Evolutionary conservation across 2,113 vertebrate genomes (phyloP).

Genomic region (Rhinoptilus africanus): DNA sequence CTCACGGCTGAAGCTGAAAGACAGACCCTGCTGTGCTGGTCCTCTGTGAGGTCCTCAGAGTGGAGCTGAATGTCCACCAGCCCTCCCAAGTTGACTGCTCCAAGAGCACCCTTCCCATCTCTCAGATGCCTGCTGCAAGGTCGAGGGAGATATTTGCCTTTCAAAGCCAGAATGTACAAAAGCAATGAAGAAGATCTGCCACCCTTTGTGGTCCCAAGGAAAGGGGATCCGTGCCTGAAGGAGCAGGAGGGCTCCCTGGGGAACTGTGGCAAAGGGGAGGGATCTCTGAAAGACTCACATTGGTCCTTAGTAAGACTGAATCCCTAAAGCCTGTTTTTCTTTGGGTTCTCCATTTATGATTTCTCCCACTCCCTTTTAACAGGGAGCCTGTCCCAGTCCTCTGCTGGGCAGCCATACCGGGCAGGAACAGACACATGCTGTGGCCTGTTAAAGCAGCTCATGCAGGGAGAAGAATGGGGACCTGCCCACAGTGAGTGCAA

Average conservation of each 20-base stretch:
- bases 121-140: fast-evolving
- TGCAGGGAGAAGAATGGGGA: not conserved
- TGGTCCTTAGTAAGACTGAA: not conserved
- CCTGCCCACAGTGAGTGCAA: not conserved
- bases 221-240: not conserved
- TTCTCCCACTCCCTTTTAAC: not conserved
- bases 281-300: not conserved
- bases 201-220: not conserved
- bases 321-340: not conserved
- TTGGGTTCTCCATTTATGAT: not conserved
- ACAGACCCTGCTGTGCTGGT: not conserved
- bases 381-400: not conserved
- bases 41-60: not conserved
- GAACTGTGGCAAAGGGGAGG: not conserved
- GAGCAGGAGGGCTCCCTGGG: not conserved
- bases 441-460: not conserved
- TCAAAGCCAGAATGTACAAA: not conserved
- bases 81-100: not conserved
- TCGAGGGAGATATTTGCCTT: not conserved
- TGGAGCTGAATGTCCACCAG: not conserved
- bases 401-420: not conserved
- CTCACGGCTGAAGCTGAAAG: constrained; percentile 73
- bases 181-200: not conserved
- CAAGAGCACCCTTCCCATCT: not conserved
- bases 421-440: not conserved